Conservation (phyloP, 2,797 vertebrate genomes). For the Argya squamiceps region DNA sequence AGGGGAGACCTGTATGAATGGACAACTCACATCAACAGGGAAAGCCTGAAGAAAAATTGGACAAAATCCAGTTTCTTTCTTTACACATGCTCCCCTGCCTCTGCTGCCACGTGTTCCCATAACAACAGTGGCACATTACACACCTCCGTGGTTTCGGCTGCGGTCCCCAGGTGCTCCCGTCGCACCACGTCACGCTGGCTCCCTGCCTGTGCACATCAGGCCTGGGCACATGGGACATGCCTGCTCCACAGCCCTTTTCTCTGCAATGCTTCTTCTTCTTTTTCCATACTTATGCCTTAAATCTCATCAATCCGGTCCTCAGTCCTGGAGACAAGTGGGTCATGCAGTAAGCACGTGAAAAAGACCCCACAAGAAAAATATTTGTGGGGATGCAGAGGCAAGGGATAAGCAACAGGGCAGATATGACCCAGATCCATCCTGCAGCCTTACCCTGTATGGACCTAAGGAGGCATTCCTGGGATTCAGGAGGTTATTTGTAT, state of each 20-base stretch:
- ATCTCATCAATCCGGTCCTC: neutral
- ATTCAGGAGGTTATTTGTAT: neutral
- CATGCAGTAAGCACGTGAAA: neutral
- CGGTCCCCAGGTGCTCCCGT: neutral
- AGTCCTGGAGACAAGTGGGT: neutral
- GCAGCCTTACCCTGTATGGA: neutral
- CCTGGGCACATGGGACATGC: neutral
- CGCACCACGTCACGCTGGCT: accelerated
- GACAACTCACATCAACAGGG: neutral
- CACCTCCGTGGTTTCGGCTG: neutral
- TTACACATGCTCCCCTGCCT: neutral
- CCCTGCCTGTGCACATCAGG: accelerated
- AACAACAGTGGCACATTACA: neutral
- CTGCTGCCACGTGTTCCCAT: neutral
- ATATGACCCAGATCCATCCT: neutral
- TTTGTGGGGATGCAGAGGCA: neutral
- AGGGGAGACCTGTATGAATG: accelerated
- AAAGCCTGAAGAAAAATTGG: neutral
- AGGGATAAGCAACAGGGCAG: neutral
- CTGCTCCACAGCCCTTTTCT: neutral
- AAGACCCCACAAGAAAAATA: neutral
- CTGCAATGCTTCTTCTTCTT: neutral
- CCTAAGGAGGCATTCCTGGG: neutral
- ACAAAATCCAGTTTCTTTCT: neutral
- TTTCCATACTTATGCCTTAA: neutral